phyloP scores from a whole-genome alignment of 2,113 vertebrate species.

The Oophaga pumilio region DNA sequence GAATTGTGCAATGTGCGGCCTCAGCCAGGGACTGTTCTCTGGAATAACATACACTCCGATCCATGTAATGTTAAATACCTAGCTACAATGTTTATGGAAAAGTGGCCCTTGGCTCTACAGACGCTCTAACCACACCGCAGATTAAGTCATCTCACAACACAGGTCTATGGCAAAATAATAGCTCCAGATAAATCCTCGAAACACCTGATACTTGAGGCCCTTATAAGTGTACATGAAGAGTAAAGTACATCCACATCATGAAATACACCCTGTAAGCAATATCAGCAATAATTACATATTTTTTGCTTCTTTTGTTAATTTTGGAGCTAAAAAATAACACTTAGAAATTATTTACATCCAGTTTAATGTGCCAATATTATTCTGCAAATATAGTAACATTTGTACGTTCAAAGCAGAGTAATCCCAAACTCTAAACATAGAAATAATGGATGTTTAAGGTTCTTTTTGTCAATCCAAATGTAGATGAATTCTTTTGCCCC shows the following conservation, averaged over 20 bases:
- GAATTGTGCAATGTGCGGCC: neutral
- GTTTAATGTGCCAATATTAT: neutral
- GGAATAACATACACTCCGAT: conserved; percentile 48
- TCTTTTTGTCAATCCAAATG: neutral
- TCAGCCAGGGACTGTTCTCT: conserved; percentile 14
- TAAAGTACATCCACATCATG: neutral
- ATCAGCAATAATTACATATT: neutral
- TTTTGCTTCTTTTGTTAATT: neutral
- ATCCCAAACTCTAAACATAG: neutral
- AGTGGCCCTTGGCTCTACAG: conserved; percentile 42
- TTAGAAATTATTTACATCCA: neutral
- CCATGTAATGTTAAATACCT: conserved; percentile 53
- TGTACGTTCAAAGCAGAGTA: neutral
- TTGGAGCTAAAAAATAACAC: neutral
- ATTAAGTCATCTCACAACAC: conserved; percentile 33
- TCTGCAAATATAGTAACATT: neutral
- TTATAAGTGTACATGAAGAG: neutral
- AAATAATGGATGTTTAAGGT: neutral
- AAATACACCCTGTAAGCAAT: neutral
- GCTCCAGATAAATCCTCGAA: neutral
- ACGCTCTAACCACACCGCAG: conserved; percentile 30
- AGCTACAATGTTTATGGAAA: conserved; percentile 58
- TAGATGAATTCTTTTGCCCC: neutral
- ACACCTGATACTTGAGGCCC: neutral
- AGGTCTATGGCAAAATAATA: conserved; percentile 25